Base-by-base conservation (phyloP, 2,113 vertebrate genomes). In the Callionymus lyra region DNA sequence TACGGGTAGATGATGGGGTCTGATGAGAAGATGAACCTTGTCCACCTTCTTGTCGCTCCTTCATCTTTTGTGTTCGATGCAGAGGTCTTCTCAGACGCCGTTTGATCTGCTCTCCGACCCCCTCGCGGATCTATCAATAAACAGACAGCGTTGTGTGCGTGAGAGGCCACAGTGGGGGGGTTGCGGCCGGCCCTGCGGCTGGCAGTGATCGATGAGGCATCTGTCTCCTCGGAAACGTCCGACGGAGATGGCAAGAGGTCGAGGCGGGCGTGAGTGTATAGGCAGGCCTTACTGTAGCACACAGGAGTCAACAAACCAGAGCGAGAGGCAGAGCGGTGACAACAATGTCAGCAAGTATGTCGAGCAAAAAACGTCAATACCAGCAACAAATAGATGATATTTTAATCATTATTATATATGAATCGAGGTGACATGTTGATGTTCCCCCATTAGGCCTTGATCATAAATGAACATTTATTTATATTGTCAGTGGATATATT, bases 121-220 rank as follows among this genome's bases (percentile, higher is more conserved):
- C 44, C 0, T 4, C 38, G 66, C 35, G 48, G 52, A 76, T 77
- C 64, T 49, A 70, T 76, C 74, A 74, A 79, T 74, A 71, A 45
- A 57, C 40, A 51, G 50, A 60, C 47, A 45, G 44, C 39, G 32
- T 33, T 5, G 57, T 44, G 46, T 38, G 38, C 32, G 5, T 47
- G n/a, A 27, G 51, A 60, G 55, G 50, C 53, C 67, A 76, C 65
- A 64, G 64, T 68, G 68, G 75, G 70, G n/a, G 69, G 72, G 73
- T 77, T 77, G 70, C 65, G 55, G 41, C 33, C 44, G 58, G 68
- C 74, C 75, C 61, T 72, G 34, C n/a, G 43, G 73, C 72, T 81
- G 76, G 77, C 80, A 81, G 69, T 86, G 84, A 87, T 83, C 51
- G 80, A 85, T 81, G 80, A 67, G 56, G 51, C 76, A 77, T 82